A percentile compares a stretch with the other conserved stretches of the same genome.
phyloP scores from a whole-genome alignment of 2,113 vertebrate genomes.

The Perca flavescens region DNA sequence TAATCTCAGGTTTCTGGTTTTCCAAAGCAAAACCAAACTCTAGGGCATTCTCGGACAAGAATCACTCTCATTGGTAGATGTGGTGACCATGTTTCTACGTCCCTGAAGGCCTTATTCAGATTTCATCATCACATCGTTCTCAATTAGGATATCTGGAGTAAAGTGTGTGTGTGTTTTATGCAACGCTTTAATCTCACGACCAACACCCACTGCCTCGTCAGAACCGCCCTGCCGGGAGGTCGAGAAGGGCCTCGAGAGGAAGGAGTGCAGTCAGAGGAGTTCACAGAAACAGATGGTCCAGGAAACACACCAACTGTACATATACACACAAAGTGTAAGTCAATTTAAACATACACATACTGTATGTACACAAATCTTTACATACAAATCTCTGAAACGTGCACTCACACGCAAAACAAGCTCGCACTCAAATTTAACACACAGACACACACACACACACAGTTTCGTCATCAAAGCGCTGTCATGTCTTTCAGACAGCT shows the following conservation, averaged over 20 bases:
- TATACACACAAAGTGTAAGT: neutral
- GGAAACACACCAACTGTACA: neutral
- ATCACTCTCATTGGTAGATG: neutral
- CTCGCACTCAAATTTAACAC: neutral
- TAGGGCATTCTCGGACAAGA: too few relatives aligned
- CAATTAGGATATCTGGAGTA: conserved; percentile 4
- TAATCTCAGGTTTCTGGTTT: neutral
- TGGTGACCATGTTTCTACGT: neutral
- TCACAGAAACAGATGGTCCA: neutral
- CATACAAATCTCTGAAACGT: neutral
- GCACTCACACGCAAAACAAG: neutral
- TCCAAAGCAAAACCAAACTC: neutral
- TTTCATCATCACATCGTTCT: neutral
- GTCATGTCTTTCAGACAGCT: conserved; percentile 69
- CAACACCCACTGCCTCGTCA: neutral
- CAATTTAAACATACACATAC: neutral
- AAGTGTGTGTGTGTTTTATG: conserved; percentile 2
- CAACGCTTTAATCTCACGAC: conserved; percentile 9
- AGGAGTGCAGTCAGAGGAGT: neutral
- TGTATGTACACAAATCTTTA: neutral
- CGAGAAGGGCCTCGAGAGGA: neutral
- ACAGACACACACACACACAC: conserved; percentile 6
- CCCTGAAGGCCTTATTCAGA: neutral
- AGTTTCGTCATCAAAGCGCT: conserved; percentile 69
- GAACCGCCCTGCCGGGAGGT: conserved; percentile 7